phyloP scores from a whole-genome alignment of 1,140 invertebrate genomes.

The Pseudomyrmex concolor region DNA sequence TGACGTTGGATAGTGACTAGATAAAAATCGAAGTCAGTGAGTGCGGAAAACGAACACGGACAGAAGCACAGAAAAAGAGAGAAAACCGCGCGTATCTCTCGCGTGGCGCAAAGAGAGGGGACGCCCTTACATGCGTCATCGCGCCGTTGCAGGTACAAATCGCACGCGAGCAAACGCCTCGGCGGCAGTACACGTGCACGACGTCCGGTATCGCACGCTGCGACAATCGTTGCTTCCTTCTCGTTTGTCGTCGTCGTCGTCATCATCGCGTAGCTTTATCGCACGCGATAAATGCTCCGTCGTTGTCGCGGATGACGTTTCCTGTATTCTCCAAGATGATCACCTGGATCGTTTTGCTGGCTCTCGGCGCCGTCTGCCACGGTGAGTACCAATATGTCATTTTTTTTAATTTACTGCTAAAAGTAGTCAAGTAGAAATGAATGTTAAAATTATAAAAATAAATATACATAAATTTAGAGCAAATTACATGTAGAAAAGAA shows the following conservation, averaged over 20 bases:
- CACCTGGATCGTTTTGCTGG: slow-evolving; percentile 51
- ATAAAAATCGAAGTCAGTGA: slow-evolving; percentile 25
- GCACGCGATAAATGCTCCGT: slow-evolving; percentile 67
- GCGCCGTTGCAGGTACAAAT: slow-evolving; percentile 66
- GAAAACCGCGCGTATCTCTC: slow-evolving; percentile 2
- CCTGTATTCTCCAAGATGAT: slow-evolving; percentile 70
- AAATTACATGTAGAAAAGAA: too few relatives aligned
- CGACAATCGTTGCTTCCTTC: slow-evolving; percentile 11
- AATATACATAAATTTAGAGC: too few relatives aligned
- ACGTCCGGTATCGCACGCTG: slow-evolving; percentile 33
- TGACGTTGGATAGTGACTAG: slow-evolving; percentile 18
- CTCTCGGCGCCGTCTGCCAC: slow-evolving; percentile 52
- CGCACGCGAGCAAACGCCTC: slow-evolving; percentile 66
- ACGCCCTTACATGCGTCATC: slow-evolving; percentile 70
- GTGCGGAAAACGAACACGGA: slow-evolving; percentile 15
- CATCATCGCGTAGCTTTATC: background rate
- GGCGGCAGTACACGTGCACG: slow-evolving; percentile 68
- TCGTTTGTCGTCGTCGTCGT: slow-evolving; percentile 17
- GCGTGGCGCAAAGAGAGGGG: background rate
- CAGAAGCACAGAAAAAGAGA: background rate
- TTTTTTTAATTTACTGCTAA: background rate
- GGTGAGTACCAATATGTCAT: slow-evolving; percentile 56
- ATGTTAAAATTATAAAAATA: too few relatives aligned
- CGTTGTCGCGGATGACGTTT: slow-evolving; percentile 58
- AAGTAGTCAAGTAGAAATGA: too few relatives aligned